Evolutionary conservation across 2,113 vertebrate genomes (phyloP).

Genomic region (Deroptyus accipitrinus): DNA sequence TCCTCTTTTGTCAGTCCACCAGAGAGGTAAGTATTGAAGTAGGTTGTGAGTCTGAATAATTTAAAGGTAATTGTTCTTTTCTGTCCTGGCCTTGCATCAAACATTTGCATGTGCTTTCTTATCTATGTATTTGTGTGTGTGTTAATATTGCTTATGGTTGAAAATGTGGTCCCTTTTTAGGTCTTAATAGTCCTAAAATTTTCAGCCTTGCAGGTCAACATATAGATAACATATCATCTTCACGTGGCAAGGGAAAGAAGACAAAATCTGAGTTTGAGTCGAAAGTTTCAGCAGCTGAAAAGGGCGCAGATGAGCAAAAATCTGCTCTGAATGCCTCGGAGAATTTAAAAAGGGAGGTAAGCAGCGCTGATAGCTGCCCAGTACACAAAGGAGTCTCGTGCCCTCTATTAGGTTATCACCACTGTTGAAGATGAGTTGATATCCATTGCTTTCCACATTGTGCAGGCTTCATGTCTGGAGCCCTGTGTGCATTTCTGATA

Average conservation of each 20-base stretch:
- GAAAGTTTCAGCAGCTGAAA: conserved; percentile 67
- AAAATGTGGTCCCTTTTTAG: neutral
- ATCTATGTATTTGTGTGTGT: neutral
- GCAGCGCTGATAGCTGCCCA: neutral
- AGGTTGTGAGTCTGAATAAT: conserved; percentile 31
- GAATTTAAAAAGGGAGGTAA: conserved; percentile 78
- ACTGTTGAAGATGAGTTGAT: neutral
- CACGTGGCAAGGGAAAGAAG: conserved; percentile 76
- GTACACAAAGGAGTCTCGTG: neutral
- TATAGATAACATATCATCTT: conserved; percentile 79
- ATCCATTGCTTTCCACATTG: neutral
- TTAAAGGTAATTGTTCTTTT: neutral
- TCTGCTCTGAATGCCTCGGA: conserved; percentile 75
- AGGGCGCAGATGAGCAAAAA: conserved; percentile 59
- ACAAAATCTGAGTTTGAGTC: conserved; percentile 78
- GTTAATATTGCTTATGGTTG: neutral
- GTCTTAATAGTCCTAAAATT: neutral
- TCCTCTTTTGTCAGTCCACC: conserved; percentile 83
- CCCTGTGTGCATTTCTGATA: neutral
- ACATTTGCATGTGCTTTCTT: conserved; percentile 59
- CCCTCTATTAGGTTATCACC: neutral
- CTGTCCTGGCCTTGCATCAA: neutral
- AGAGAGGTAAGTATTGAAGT: conserved; percentile 82
- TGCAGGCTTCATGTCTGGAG: neutral
- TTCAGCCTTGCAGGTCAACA: conserved; percentile 78